Evolutionary conservation across 2,888 invertebrate genomes (phyloP), one percentile per base, ranked within the genome.

Genomic region (Aproaerema taeniolella): DNA sequence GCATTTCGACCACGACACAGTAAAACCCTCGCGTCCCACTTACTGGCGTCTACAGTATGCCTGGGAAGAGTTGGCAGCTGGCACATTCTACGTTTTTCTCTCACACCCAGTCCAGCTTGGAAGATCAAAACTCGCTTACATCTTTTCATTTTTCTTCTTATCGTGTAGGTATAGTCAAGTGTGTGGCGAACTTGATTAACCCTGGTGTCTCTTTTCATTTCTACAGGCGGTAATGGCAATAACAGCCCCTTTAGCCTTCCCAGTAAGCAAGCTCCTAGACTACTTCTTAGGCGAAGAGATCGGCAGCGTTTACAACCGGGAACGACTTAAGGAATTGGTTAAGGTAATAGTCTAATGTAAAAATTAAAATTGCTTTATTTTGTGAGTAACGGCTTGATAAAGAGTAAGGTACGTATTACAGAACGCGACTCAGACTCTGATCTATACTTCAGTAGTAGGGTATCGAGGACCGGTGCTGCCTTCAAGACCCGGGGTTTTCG

Each of bases 291-390:
- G 99, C 2, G 98, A 99, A 71, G 99, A 99, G 85, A 97, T 99
- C 48, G 99, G 98, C 38, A 95, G 95, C 60, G 96, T 98, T 7
- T 99, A 99, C 86, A 98, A 97, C 72, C 90, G 99, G 39, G 98
- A 99, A 67, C 91, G 98, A 20, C 89, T 99, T 32, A 97, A 98
- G 88, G 99, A 99, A 70, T 89, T 99, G 37, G 95, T 99, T 41
- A 94, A 92, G 90, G 96, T 96, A 79, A 87, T 88, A 64, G 42
- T 39, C n/a, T n/a, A 24, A 12, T 8, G 6, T 8, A n/a, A n/a
- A n/a, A n/a, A n/a, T 9, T 24, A 17, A 15, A 13, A 13, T 17
- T 6, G 2, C n/a, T n/a, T n/a, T n/a, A 20, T 20, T 20, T 20
- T 7, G 6, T 20, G 8, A 20, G 6, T 8, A 20, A 2, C n/a